phyloP scores from a whole-genome alignment of 2,797 vertebrate genomes.

The Gambelia wislizenii region DNA sequence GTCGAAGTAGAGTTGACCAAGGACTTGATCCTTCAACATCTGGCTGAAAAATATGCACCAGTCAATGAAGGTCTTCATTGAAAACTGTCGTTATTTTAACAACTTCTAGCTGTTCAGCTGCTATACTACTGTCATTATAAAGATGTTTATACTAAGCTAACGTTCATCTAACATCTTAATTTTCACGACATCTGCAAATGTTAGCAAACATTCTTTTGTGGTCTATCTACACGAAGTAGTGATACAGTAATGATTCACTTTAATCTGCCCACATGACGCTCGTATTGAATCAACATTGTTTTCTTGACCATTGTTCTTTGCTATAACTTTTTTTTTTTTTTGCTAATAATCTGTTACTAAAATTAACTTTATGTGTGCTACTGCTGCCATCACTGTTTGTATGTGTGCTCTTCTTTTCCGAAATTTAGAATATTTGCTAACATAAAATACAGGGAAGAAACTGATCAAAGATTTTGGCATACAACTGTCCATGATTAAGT shows the following conservation, averaged over 20 bases:
- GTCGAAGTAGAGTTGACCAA: too few species aligned
- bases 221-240: background rate
- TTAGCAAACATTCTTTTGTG: constrained; percentile 7
- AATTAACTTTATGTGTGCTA: background rate
- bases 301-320: background rate
- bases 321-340: background rate
- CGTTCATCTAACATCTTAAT: background rate
- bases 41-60: too few species aligned
- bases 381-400: background rate
- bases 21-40: too few species aligned
- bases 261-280: background rate
- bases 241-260: background rate
- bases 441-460: background rate
- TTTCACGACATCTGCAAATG: background rate
- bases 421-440: constrained; percentile 26
- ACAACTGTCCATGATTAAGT: constrained; percentile 10
- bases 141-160: background rate
- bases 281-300: background rate
- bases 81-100: background rate
- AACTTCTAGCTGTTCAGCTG: background rate
- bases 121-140: background rate
- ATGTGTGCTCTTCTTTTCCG: background rate
- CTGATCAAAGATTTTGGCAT: constrained; percentile 16
- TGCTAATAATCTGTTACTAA: background rate
- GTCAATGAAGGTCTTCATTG: too few species aligned